Conservation (phyloP, 2,113 vertebrate genomes). For the Coptodon rendalli region DNA sequence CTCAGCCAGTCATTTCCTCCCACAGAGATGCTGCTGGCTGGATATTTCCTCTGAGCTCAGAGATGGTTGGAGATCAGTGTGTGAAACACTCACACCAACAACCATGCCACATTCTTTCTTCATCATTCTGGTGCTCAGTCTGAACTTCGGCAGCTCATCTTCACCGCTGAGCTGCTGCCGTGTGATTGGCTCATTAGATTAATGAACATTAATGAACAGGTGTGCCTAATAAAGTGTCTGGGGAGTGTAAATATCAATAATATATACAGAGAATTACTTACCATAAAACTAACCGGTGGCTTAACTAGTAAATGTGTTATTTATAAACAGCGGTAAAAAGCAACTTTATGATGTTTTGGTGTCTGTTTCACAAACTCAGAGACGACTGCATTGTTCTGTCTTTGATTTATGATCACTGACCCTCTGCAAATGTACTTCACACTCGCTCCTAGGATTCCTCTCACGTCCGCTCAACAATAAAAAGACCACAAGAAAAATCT, state of each 20-base stretch:
- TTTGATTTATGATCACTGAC: not conserved
- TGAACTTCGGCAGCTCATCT: not conserved
- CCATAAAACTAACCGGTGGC: not conserved
- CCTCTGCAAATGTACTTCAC: not conserved
- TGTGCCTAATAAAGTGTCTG: not conserved
- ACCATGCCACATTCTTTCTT: not conserved
- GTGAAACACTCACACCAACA: not conserved
- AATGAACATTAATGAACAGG: not conserved
- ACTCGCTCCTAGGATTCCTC: not conserved
- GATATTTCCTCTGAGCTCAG: too few species aligned
- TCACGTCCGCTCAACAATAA: constrained; percentile 17
- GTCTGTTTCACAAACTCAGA: not conserved
- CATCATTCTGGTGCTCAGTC: not conserved
- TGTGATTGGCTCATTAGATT: not conserved
- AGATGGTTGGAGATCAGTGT: too few species aligned
- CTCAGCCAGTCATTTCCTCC: too few species aligned
- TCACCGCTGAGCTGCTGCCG: not conserved
- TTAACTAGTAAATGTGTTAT: not conserved
- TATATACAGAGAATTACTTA: not conserved
- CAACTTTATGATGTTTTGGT: not conserved
- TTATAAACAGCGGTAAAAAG: not conserved
- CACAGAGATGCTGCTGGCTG: too few species aligned
- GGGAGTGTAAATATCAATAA: not conserved
- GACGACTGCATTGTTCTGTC: not conserved
- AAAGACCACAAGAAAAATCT: constrained; percentile 23